These are phyloP conservation scores for Verasper variegatus DNA, from an alignment of 2,113 vertebrate species.

Conservation along the genomic window DNA sequence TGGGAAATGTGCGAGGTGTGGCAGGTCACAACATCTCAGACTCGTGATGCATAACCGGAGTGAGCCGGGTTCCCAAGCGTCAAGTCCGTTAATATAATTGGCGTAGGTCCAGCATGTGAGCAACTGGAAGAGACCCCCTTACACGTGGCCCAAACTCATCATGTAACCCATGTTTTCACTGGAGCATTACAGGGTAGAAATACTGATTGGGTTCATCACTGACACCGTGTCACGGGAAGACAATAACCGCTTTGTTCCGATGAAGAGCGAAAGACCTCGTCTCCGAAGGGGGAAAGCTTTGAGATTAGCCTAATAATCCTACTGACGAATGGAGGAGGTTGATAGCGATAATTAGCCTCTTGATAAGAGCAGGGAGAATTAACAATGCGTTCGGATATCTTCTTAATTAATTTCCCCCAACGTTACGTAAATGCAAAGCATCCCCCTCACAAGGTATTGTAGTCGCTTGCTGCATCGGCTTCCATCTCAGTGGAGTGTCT, in stretches of 20 bases:
- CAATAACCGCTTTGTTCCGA: constrained; percentile 47
- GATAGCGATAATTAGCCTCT: constrained; percentile 66
- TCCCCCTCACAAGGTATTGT: constrained; percentile 22
- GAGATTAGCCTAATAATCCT: constrained; percentile 68
- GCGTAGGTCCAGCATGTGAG: constrained; percentile 30
- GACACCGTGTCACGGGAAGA: constrained; percentile 51
- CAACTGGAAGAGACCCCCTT: constrained; percentile 57
- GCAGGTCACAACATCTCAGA: too few species aligned
- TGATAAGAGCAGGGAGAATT: constrained; percentile 55
- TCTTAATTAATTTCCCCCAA: constrained; percentile 64
- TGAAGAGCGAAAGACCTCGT: constrained; percentile 37
- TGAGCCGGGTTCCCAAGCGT: neutral
- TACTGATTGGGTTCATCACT: constrained; percentile 16
- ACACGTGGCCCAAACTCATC: neutral
- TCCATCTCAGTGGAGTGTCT: neutral
- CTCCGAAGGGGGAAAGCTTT: constrained; percentile 49
- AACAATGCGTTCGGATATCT: constrained; percentile 57
- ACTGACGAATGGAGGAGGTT: constrained; percentile 47
- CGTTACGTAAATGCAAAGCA: constrained; percentile 18
- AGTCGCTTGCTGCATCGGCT: neutral
- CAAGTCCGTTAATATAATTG: neutral
- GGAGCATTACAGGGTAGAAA: constrained; percentile 15
- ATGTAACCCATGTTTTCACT: neutral
- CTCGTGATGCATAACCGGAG: neutral
- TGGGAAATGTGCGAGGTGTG: too few species aligned